Conservation (phyloP, 2,113 vertebrate genomes). For the Natator depressus region DNA sequence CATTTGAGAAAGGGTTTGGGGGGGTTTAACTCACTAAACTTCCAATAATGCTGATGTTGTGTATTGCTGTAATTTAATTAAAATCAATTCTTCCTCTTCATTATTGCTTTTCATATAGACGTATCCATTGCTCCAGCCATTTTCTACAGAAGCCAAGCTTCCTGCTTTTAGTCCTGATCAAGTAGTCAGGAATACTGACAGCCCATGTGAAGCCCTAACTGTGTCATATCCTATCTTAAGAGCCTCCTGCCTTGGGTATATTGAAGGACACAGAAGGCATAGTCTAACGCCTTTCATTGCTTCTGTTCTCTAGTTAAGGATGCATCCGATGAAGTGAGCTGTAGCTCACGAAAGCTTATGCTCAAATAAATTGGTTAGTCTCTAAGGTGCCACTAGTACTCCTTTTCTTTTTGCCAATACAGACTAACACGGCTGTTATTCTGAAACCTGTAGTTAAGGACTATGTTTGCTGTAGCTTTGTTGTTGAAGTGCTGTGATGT, state of each 20-base stretch:
- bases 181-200: not conserved
- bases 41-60: not conserved
- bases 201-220: not conserved
- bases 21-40: not conserved
- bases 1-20: too few species aligned
- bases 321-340: too few species aligned
- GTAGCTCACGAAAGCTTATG: too few species aligned
- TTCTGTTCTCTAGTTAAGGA: not conserved
- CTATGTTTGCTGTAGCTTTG: not conserved
- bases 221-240: not conserved
- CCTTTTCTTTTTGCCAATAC: too few species aligned
- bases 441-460: not conserved
- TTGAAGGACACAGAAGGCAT: not conserved
- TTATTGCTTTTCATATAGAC: not conserved
- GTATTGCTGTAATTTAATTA: constrained; percentile 9
- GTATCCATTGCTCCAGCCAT: not conserved
- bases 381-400: too few species aligned
- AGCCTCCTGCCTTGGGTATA: too few species aligned
- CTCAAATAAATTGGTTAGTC: too few species aligned
- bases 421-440: too few species aligned
- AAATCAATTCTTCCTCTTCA: not conserved
- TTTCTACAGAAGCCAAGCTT: not conserved
- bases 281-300: not conserved
- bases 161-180: not conserved
- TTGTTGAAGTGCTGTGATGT: not conserved